Conservation (phyloP, 2,797 vertebrate genomes). For the Podargus strigoides region DNA sequence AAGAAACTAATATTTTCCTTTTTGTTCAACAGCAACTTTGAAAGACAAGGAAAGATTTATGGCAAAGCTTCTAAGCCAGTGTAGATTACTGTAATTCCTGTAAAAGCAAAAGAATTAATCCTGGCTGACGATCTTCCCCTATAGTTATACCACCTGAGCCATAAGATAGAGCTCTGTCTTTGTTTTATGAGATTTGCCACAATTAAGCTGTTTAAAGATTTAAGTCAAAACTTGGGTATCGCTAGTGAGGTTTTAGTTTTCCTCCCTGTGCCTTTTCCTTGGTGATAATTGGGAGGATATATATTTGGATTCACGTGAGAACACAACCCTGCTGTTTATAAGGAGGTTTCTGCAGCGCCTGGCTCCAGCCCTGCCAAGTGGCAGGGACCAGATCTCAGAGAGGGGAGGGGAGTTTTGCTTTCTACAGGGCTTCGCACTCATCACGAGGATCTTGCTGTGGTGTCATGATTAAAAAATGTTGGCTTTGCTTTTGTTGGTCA, state of each 20-base stretch:
- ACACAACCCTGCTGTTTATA: neutral
- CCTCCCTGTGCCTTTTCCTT: neutral
- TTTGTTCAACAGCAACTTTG: neutral
- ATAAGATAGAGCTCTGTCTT: neutral
- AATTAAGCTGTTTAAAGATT: neutral
- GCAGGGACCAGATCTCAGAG: neutral
- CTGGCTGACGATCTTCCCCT: neutral
- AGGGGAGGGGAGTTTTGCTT: neutral
- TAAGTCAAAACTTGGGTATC: neutral
- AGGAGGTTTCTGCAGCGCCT: neutral
- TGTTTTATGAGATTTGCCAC: neutral
- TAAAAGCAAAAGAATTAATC: neutral
- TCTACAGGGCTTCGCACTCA: neutral
- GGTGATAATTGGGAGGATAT: neutral
- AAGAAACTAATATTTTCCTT: neutral
- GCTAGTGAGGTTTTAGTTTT: neutral
- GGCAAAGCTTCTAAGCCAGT: neutral
- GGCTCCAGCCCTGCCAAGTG: neutral
- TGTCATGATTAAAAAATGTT: slow-evolving; percentile 52
- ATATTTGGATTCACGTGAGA: neutral
- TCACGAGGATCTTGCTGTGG: neutral
- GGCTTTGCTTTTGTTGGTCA: slow-evolving; percentile 26
- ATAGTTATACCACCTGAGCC: neutral
- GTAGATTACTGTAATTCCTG: neutral
- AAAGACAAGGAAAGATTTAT: neutral